These are phyloP conservation scores for Pyrgilauda ruficollis DNA, from an alignment of 2,113 vertebrate genomes.

Conservation along the genomic window DNA sequence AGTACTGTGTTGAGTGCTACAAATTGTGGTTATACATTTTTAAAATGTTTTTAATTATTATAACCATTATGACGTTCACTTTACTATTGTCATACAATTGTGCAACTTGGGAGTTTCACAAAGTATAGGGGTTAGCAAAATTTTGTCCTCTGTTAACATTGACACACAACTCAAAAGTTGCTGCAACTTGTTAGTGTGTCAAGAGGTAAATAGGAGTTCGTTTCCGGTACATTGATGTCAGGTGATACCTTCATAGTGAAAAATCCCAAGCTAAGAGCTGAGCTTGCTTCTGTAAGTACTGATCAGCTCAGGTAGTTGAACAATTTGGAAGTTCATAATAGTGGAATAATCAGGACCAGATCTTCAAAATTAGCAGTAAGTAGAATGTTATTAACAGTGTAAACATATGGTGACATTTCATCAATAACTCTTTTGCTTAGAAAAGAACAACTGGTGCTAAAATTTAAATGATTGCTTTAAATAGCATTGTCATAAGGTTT, in stretches of 20 bases:
- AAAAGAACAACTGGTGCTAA: background rate
- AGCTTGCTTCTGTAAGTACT: background rate
- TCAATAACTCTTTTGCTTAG: constrained; percentile 51
- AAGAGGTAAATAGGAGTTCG: background rate
- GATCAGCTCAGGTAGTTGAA: background rate
- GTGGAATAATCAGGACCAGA: background rate
- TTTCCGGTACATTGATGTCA: background rate
- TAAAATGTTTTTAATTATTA: background rate
- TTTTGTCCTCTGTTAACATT: background rate
- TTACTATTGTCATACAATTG: background rate
- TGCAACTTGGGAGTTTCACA: background rate
- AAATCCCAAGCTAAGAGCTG: background rate
- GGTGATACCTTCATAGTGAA: background rate
- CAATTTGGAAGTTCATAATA: background rate
- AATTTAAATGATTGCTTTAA: background rate
- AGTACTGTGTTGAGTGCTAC: background rate
- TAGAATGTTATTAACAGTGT: background rate
- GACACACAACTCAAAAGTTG: background rate
- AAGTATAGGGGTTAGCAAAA: background rate
- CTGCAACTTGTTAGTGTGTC: background rate
- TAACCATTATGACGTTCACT: background rate
- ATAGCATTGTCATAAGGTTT: background rate
- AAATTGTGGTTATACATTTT: background rate
- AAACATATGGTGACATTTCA: constrained; percentile 64
- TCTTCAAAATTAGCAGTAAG: background rate